Evolutionary conservation across 2,797 vertebrate genomes (phyloP), one percentile per base, ranked within the genome.

Genomic region (Tamandua tetradactyla): DNA sequence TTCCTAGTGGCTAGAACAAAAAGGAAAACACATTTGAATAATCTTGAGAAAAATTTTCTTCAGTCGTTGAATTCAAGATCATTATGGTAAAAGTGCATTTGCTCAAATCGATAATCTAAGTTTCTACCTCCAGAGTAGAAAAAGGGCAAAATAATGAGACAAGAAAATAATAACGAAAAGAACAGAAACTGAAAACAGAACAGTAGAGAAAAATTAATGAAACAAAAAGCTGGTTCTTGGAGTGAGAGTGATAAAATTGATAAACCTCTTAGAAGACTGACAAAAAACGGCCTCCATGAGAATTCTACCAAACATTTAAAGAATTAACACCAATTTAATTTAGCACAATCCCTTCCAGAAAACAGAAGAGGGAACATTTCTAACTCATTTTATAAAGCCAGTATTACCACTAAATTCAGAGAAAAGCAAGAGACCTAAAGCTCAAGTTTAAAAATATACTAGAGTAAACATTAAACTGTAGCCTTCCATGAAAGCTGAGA

Each of bases 161-260:
- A 66, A 18, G 62, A 88, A 66, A 10, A 69, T 76, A 91, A 49
- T 47, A 89, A 61, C 23, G 17, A 9, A 52, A 82, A 88, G 55
- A 62, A 62, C 13, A 90, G 40, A 59, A 91, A 64, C 37, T 18
- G 7, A 68, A 88, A 91, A 87, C 32, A 87, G 47, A 85, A 86
- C n/a, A 91, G 52, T 7, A 30, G n/a, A 40, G 61, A 83, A 25
- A 89, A 91, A 25, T 7, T 66, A 83, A 47, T 83, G 42, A 93
- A 93, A 90, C 78, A 80, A 85, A 95, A 94, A 52, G 30, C 35
- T 64, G 30, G 13, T 52, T 96, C 72, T 57, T 71, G 23, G 42
- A 20, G 20, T 22, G 35, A 7, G 40, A 35, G 44, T 15, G 66
- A 76, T 91, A 81, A 25, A 64, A 94, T 2, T 49, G 57, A 71